Evolutionary conservation across 2,888 invertebrate genomes (phyloP).

Genomic region (Coremacera marginata): DNA sequence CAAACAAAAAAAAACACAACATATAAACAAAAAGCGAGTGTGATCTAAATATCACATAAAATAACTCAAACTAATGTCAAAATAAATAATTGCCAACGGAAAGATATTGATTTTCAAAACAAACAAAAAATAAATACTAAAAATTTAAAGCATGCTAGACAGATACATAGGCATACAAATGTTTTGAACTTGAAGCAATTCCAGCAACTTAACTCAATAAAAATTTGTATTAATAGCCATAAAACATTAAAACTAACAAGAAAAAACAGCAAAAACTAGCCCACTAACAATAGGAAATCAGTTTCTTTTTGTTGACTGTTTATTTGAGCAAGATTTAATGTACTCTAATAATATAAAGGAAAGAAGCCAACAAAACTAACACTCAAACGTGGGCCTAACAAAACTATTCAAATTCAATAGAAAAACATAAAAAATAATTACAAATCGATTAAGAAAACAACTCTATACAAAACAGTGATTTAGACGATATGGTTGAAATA

Average conservation of each 20-base stretch:
- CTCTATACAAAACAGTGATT: conserved; percentile 32
- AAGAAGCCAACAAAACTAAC: background rate
- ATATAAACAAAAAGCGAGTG: conserved; percentile 20
- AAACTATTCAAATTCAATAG: background rate
- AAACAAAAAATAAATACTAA: background rate
- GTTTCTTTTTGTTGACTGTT: conserved; percentile 10
- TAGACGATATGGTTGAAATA: background rate
- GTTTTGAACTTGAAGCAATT: background rate
- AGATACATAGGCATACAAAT: background rate
- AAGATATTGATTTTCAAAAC: conserved; percentile 47
- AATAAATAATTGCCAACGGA: conserved; percentile 53
- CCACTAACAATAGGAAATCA: too few species aligned
- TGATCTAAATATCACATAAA: conserved; percentile 48
- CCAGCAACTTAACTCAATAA: background rate
- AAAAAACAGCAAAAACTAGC: background rate
- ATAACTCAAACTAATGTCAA: conserved; percentile 53
- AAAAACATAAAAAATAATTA: conserved; percentile 33
- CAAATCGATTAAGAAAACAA: conserved; percentile 40
- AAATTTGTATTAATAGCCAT: background rate
- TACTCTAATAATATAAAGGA: background rate
- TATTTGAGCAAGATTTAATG: conserved; percentile 39
- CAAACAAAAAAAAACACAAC: too few species aligned
- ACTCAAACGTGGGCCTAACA: background rate
- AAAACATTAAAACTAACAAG: too few species aligned
- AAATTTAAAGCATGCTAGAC: background rate